Base-by-base conservation (phyloP, 2,888 invertebrate genomes). In the Hofmannophila pseudospretella region DNA sequence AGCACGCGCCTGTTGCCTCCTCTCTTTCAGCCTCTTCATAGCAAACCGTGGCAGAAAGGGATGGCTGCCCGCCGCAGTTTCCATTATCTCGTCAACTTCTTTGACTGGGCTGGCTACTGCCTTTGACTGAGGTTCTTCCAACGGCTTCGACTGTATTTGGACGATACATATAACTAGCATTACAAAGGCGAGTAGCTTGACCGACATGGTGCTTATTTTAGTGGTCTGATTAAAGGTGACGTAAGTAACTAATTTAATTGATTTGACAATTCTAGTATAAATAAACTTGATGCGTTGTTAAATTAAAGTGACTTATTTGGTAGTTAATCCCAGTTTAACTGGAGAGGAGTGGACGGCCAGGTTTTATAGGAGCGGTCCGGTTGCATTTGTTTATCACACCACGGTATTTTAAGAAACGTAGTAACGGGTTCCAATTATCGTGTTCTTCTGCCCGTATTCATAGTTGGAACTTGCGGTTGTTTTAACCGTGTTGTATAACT, bases 351-450 rank as follows among this genome's bases (percentile, higher is more conserved):
- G 45, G 39, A 48, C 46, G 49, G 39, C 44, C 51, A 40, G 45
- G 60, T 76, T 82, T 72, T 84, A 85, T 84, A 84, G 62, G 73
- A 58, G 54, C 47, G 42, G 27, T 4, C 72, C 42, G 54, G 58
- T 60, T 81, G 75, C 79, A 78, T 72, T 56, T 79, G 81, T 80
- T 82, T 77, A 73, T 73, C 54, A 44, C 61, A 51, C 53, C 46
- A 52, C 60, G 62, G 61, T 70, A 69, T 82, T 84, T 71, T 75
- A 69, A 65, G 79, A 81, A 85, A 63, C 57, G 51, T 80, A 84
- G 51, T 80, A 84, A 80, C 84, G 82, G 86, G 49, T 75, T 76
- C 69, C 69, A 77, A 84, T 86, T 85, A 86, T 58, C 85, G 74
- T 73, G 49, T 74, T 49, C 20, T 57, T 50, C 54, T 38, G 41